Conservation (phyloP, 2,113 vertebrate species). For the Mionectes macconnelli region DNA sequence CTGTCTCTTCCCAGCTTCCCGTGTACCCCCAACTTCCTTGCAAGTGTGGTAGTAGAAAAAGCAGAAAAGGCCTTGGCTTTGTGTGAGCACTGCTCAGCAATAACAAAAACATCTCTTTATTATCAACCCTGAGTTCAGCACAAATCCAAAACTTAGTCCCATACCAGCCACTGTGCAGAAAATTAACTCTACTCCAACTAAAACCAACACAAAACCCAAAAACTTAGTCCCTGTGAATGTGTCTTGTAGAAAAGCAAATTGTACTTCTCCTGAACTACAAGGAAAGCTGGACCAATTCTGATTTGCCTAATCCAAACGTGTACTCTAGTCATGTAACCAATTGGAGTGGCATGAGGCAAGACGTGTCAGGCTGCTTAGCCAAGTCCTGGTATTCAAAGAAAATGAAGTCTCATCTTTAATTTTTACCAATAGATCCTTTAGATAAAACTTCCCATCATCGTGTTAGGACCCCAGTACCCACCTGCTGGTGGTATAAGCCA, state of each 20-base stretch:
- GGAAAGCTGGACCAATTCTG: neutral
- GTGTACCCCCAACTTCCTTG: too few relatives aligned
- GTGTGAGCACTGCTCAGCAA: neutral
- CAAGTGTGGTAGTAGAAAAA: neutral
- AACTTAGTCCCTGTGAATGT: neutral
- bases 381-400: neutral
- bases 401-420: neutral
- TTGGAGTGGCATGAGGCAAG: neutral
- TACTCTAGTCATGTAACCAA: neutral
- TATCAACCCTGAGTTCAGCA: neutral
- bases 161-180: neutral
- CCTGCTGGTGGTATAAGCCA: neutral
- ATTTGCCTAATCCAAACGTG: neutral
- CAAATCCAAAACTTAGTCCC: neutral
- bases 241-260: neutral
- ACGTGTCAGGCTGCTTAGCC: neutral
- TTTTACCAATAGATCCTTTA: neutral
- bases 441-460: neutral
- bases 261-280: neutral
- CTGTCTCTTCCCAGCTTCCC: neutral
- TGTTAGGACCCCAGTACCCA: neutral
- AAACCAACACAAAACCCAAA: neutral
- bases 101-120: neutral
- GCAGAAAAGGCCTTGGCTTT: neutral
- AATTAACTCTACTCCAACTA: neutral